Evolutionary conservation across 2,888 invertebrate species (phyloP), one percentile per base, ranked within the genome.

Genomic region (Strigamia transsilvanica): DNA sequence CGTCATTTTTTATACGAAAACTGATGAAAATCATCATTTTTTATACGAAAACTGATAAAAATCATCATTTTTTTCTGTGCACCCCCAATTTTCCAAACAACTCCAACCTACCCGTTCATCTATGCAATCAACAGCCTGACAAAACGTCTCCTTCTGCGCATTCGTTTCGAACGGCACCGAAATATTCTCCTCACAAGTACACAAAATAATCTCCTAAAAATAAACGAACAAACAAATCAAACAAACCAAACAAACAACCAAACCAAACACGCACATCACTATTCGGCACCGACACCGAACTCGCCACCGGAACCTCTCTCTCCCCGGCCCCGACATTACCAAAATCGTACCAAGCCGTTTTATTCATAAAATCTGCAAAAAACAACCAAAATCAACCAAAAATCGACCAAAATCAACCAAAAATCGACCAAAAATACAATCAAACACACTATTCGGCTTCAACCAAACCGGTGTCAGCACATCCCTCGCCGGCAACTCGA

Each of bases 101-200:
- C 23, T 51, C 23, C 41, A 80, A 61, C 42, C 79, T 83, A 83
- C 83, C 46, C 83, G 79, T 13, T 80, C 77, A 80, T 83, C 83
- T 23, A 83, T 83, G 46, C 83, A 83, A 78, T 83, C 83, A 18
- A 83, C 61, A 2, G 82, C 83, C 23, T 83, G 82, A 42, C 83
- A 83, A 66, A 51, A 83, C 34, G 13, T 46, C 10, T 82, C 80
- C 38, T 81, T 81, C 15, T 23, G 21, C 2, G 23, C 27, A 15
- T 21, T 21, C 15, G 27, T 7, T 41, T 81, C 77, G n/a, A 18
- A 21, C n/a, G 81, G 32, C 9, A 41, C 13, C 4, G 18, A n/a
- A 21, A 32, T 6, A n/a, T 34, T 77, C 73, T 81, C 81, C 34
- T 77, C 9, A 23, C 81, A 81, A 13, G 81, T 81, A n/a, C 81